A percentile compares a stretch with the other conserved stretches of the same genome.
phyloP scores from a whole-genome alignment of 2,888 invertebrate species.

The Lypha dubia region DNA sequence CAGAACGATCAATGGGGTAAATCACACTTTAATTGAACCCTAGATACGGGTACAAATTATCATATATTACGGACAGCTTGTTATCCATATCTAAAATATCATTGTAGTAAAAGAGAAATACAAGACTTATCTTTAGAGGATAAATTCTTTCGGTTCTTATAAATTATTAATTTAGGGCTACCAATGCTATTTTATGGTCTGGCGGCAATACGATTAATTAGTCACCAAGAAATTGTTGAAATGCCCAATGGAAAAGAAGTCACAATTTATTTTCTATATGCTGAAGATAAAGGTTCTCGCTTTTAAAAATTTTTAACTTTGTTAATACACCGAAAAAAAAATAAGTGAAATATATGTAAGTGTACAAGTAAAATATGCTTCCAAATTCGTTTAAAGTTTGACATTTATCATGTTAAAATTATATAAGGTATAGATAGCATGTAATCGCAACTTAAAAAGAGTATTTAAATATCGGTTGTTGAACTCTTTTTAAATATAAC shows the following conservation, averaged over 20 bases:
- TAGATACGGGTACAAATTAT: constrained; percentile 93
- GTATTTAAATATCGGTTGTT: no score
- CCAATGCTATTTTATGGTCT: constrained; percentile 96
- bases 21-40: constrained; percentile 98
- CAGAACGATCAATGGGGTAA: constrained; percentile 95
- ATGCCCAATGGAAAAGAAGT: constrained; percentile 83
- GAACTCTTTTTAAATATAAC: no score
- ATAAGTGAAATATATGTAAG: no score
- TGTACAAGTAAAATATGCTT: no score
- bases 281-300: constrained; percentile 92
- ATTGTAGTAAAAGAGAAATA: constrained; percentile 91
- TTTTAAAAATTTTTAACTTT: constrained; percentile 73
- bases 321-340: no score
- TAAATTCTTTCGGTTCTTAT: constrained; percentile 92
- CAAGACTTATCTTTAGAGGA: constrained; percentile 91
- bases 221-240: constrained; percentile 90
- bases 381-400: no score
- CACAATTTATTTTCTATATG: constrained; percentile 93
- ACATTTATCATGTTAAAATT: no score
- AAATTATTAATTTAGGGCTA: constrained; percentile 96
- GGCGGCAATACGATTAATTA: constrained; percentile 92
- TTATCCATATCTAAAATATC: constrained; percentile 98
- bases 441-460: no score
- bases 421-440: no score
- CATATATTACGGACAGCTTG: constrained; percentile 94